Evolutionary conservation across 2,888 invertebrate species (phyloP), one percentile per base, ranked within the genome.

Genomic region (Ophioninae sp.): DNA sequence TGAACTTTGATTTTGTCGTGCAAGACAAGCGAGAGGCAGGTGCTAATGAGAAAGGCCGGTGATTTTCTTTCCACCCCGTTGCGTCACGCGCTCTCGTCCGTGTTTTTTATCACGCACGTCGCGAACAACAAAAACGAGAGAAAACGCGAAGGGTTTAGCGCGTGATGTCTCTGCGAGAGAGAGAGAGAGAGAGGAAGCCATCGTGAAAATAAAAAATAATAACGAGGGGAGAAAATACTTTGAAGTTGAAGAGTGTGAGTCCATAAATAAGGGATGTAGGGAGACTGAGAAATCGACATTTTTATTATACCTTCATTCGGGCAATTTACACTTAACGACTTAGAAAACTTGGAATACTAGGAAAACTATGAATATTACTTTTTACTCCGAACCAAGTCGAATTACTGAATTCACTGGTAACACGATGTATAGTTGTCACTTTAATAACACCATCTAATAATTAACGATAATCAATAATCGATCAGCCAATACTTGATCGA

Each of bases 41-140:
- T 76, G 76, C 68, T 83, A 83, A 83, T 82, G 78, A 76, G 79
- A 67, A 79, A 62, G 41, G 61, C 44, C 61, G 70, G 59, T 76
- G 65, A 76, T 72, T 70, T 70, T 72, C 79, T 76, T 79, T 79
- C 30, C 70, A 13, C 50, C 50, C 17, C 50, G 17, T 50, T 56
- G 57, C 57, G 62, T 73, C 59, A 44, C 73, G 65, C 77, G 79
- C 65, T 70, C n/a, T n/a, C 75, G 59, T 44, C 44, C 44, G 44
- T 13, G 59, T 68, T 59, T 76, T 65, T 44, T 62, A 69, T 77
- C 77, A 80, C 83, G 75, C 82, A 64, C 67, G 59, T 80, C 41
- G 50, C 30, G 30, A 30, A 69, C 69, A 57, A 75, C 70, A 64
- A 70, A 57, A 41, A 70, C 13, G 13, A 67, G 37, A 39, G 68